These are phyloP conservation scores for Piprites chloris DNA, from an alignment of 2,113 vertebrate species.

Conservation along the genomic window DNA sequence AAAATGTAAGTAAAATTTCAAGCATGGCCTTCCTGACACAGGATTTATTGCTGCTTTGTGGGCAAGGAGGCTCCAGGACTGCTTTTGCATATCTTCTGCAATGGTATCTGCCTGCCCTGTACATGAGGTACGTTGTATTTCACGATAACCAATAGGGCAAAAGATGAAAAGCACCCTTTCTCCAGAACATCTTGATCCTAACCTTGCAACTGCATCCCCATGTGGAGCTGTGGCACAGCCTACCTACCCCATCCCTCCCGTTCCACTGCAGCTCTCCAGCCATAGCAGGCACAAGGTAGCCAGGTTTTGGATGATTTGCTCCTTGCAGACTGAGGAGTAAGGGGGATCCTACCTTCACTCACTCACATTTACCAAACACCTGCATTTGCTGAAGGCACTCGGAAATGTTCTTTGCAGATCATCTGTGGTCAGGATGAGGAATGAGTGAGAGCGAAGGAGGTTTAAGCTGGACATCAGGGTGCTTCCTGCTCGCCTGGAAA, in stretches of 20 bases:
- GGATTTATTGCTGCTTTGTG: not conserved
- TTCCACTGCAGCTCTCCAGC: not conserved
- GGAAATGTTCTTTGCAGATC: not conserved
- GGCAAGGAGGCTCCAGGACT: not conserved
- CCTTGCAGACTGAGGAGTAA: not conserved
- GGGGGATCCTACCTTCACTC: not conserved
- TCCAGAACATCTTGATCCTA: not conserved
- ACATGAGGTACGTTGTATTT: not conserved
- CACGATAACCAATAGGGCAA: not conserved
- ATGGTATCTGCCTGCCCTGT: not conserved
- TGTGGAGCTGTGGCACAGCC: rapidly evolving
- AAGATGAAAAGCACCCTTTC: not conserved
- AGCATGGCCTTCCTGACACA: not conserved
- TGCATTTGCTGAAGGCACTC: not conserved
- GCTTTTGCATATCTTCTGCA: not conserved
- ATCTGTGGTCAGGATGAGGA: not conserved
- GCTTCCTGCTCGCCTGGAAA: not conserved
- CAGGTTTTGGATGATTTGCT: not conserved
- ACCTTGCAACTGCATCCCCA: not conserved
- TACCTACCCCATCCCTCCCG: not conserved
- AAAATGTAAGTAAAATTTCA: not conserved
- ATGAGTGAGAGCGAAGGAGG: not conserved
- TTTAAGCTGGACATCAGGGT: not conserved
- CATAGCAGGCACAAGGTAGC: not conserved
- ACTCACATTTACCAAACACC: not conserved